Evolutionary conservation across 2,113 vertebrate species (phyloP).

Genomic region (Nesogale talazaci): DNA sequence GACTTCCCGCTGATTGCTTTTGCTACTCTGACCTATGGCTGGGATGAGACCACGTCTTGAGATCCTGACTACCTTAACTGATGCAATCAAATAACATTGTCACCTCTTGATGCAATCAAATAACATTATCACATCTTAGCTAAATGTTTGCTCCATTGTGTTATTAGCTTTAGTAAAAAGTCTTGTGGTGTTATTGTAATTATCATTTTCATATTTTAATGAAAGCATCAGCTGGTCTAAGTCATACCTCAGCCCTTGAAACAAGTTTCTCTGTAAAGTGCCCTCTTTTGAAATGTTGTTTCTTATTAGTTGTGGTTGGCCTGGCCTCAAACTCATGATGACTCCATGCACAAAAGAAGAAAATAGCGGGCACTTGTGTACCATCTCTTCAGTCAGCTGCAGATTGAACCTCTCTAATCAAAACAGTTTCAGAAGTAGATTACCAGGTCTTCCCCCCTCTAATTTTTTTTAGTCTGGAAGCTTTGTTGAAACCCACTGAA

Average conservation of each 20-base stretch:
- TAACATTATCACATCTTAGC: not conserved
- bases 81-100: not conserved
- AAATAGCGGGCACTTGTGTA: not conserved
- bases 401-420: not conserved
- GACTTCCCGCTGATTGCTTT: rapidly evolving
- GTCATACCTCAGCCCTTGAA: not conserved
- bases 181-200: not conserved
- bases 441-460: not conserved
- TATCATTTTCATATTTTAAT: not conserved
- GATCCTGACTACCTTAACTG: not conserved
- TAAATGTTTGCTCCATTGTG: not conserved
- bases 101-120: not conserved
- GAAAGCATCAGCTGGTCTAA: not conserved
- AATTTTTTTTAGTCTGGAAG: not conserved
- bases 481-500: not conserved
- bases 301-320: not conserved
- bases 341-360: not conserved
- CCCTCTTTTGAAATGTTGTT: not conserved
- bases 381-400: not conserved
- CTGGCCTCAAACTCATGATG: not conserved
- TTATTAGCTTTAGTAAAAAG: not conserved
- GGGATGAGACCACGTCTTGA: not conserved
- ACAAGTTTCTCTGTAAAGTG: not conserved
- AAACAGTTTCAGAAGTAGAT: not conserved
- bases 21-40: not conserved